Evolutionary conservation across 2,797 vertebrate genomes (phyloP).

Genomic region (Megaceryle alcyon): DNA sequence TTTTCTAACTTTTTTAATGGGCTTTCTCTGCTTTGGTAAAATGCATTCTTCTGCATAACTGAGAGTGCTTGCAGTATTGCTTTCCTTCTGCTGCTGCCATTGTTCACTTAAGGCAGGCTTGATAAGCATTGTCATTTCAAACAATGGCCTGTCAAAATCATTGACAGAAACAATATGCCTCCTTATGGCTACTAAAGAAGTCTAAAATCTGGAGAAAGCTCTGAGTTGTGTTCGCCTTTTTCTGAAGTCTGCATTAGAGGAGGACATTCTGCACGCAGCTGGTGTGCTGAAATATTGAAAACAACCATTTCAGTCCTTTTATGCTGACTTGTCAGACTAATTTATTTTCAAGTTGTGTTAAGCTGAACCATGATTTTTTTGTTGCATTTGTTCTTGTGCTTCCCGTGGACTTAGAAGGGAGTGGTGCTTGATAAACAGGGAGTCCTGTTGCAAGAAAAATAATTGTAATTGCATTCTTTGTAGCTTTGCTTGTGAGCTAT

Average conservation of each 20-base stretch:
- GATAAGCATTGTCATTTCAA: not conserved
- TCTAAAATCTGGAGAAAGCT: not conserved
- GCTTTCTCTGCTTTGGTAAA: slow-evolving; percentile 29
- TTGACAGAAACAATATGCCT: not conserved
- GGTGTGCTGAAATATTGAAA: not conserved
- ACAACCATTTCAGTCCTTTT: not conserved
- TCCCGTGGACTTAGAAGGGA: not conserved
- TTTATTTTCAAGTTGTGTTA: not conserved
- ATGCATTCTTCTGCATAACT: not conserved
- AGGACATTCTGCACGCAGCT: not conserved
- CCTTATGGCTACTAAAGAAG: not conserved
- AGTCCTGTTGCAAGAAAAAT: not conserved
- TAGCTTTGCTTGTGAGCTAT: not conserved
- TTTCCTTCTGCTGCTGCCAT: slow-evolving; percentile 35
- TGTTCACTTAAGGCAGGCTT: slow-evolving; percentile 4
- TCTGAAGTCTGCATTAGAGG: not conserved
- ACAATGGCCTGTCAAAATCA: not conserved
- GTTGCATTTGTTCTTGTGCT: slow-evolving; percentile 39
- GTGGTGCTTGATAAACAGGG: not conserved
- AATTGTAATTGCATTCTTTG: not conserved
- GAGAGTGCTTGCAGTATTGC: not conserved
- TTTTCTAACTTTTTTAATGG: slow-evolving; percentile 2
- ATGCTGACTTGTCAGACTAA: not conserved
- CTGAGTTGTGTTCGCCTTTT: not conserved
- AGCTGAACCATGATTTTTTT: not conserved